phyloP scores from a whole-genome alignment of 2,113 vertebrate species.

The Anas platyrhynchos region DNA sequence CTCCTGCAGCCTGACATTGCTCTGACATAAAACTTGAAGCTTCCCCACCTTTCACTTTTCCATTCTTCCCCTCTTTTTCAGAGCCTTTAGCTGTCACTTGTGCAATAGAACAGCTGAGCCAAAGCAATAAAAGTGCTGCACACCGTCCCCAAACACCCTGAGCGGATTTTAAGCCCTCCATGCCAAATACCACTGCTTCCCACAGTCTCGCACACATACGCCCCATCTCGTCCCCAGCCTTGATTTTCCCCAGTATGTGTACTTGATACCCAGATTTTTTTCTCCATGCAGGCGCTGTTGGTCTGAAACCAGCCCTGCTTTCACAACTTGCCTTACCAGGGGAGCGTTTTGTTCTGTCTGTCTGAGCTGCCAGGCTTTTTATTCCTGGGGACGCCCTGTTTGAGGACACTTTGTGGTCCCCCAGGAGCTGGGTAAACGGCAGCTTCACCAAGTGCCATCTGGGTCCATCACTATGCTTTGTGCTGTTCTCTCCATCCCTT shows the following conservation, averaged over 20 bases:
- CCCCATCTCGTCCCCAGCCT: not conserved
- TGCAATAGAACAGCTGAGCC: conserved; percentile 52
- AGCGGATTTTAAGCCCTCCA: conserved; percentile 7
- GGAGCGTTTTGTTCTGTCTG: not conserved
- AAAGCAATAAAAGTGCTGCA: conserved; percentile 23
- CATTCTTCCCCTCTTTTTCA: conserved; percentile 18
- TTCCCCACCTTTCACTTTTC: conserved; percentile 66
- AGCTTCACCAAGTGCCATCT: not conserved
- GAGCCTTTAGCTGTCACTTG: conserved; percentile 57
- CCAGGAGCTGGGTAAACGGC: not conserved
- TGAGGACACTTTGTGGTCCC: not conserved
- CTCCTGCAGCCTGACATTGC: conserved; percentile 47
- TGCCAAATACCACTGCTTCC: conserved; percentile 21
- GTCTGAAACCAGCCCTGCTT: not conserved
- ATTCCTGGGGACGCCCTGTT: not conserved
- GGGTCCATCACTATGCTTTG: accelerated
- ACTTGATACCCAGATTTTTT: not conserved
- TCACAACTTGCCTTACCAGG: not conserved
- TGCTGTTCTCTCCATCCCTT: not conserved
- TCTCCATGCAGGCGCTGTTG: not conserved
- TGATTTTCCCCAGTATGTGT: not conserved
- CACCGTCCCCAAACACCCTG: not conserved
- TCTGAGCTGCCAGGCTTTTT: not conserved
- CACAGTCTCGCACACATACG: not conserved
- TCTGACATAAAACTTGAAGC: conserved; percentile 60